phyloP scores from a whole-genome alignment of 2,797 vertebrate species.

The Picus viridis region DNA sequence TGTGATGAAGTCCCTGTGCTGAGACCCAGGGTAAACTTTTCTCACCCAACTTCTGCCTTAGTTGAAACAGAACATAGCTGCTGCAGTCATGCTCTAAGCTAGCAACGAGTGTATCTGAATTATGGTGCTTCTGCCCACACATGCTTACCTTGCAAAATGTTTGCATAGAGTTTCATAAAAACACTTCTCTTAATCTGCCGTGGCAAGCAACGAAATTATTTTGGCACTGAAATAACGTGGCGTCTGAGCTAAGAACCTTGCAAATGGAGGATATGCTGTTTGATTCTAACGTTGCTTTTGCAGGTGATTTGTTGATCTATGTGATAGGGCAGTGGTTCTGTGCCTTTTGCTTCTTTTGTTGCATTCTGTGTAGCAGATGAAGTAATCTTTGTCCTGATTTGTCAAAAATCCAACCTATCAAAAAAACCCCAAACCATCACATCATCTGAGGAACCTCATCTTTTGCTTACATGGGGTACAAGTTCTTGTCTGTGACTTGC shows the following conservation, averaged over 20 bases:
- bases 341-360: neutral
- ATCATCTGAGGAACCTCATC: neutral
- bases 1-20: neutral
- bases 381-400: neutral
- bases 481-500: neutral
- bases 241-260: neutral
- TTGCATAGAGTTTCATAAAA: slow-evolving; percentile 50
- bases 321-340: neutral
- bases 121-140: slow-evolving; percentile 12
- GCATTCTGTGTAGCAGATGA: neutral
- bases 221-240: neutral
- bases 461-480: neutral
- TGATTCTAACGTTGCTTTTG: neutral
- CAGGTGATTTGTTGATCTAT: neutral
- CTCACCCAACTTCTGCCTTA: neutral
- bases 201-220: slow-evolving; percentile 45
- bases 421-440: neutral
- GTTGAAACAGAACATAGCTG: neutral
- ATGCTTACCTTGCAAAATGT: slow-evolving; percentile 57
- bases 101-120: neutral
- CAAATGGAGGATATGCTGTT: neutral
- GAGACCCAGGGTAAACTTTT: neutral
- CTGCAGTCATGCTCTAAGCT: neutral
- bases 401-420: neutral
- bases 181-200: slow-evolving; percentile 28